Evolutionary conservation across 2,797 vertebrate species (phyloP).

Genomic region (Hemibagrus guttatus): DNA sequence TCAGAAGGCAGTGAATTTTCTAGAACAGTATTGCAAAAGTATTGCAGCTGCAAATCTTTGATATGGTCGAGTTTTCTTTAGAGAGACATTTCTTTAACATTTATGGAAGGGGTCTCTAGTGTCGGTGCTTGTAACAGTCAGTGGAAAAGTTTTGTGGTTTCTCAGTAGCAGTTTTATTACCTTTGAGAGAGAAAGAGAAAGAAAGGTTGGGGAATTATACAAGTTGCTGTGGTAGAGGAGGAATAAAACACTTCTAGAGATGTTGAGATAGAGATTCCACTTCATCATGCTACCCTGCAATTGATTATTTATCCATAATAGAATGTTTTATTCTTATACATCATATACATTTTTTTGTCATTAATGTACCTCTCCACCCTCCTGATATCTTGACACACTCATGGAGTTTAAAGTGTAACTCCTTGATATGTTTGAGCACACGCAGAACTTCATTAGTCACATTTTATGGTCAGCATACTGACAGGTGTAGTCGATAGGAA

Average conservation of each 20-base stretch:
- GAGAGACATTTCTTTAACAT: not conserved
- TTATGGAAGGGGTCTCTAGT: not conserved
- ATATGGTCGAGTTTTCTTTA: not conserved
- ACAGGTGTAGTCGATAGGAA: not conserved
- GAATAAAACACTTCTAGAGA: not conserved
- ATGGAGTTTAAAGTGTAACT: not conserved
- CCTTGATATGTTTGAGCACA: not conserved
- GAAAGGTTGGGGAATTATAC: not conserved
- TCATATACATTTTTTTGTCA: not conserved
- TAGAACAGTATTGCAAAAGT: not conserved
- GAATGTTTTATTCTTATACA: not conserved
- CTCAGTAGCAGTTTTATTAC: not conserved
- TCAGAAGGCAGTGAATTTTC: not conserved
- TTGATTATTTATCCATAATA: not conserved
- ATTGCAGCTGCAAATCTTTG: not conserved
- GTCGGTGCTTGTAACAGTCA: not conserved
- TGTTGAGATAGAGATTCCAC: not conserved
- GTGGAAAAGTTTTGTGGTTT: not conserved
- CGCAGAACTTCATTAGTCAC: constrained; percentile 4
- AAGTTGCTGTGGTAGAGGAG: too few species aligned
- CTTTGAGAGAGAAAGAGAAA: not conserved
- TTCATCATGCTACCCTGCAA: too few species aligned
- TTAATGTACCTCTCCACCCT: not conserved
- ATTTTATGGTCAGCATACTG: constrained; percentile 16
- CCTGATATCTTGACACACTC: not conserved